These are phyloP conservation scores for Thymelicus acteon DNA, from an alignment of 2,888 invertebrate species.

Conservation along the genomic window DNA sequence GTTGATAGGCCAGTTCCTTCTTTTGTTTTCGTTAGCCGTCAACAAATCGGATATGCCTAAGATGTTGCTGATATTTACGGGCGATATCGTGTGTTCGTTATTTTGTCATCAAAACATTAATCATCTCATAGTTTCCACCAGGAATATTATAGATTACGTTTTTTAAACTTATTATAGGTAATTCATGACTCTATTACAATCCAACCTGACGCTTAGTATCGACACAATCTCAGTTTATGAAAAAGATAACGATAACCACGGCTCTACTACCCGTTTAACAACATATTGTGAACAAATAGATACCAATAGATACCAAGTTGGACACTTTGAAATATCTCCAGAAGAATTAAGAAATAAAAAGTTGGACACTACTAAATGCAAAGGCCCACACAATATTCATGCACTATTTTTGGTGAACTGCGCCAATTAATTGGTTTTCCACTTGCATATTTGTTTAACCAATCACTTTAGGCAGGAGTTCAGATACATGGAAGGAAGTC, in stretches of 20 bases:
- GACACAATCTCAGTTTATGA: slow-evolving; percentile 6
- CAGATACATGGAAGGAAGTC: slow-evolving; percentile 11
- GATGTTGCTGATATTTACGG: no score
- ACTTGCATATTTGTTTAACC: not conserved
- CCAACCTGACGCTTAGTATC: no score
- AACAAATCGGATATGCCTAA: no score
- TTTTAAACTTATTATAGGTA: no score
- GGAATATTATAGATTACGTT: no score
- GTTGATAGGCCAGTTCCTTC: no score
- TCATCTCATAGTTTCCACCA: no score
- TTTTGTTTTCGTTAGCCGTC: no score
- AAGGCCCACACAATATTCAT: slow-evolving; percentile 11
- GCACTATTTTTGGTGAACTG: slow-evolving; percentile 5
- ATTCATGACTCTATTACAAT: no score
- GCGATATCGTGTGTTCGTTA: no score
- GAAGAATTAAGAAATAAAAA: slow-evolving; percentile 4
- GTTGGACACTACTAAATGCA: not conserved
- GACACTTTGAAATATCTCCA: not conserved
- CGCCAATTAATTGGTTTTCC: not conserved
- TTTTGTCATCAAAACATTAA: no score
- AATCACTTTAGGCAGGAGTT: slow-evolving; percentile 6
- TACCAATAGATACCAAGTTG: no score
- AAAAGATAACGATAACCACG: not conserved
- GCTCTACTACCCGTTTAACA: not conserved
- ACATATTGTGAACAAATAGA: not conserved